Evolutionary conservation across 1,140 invertebrate genomes (phyloP), one percentile per base, ranked within the genome.

Genomic region (Eubasilissa regina): DNA sequence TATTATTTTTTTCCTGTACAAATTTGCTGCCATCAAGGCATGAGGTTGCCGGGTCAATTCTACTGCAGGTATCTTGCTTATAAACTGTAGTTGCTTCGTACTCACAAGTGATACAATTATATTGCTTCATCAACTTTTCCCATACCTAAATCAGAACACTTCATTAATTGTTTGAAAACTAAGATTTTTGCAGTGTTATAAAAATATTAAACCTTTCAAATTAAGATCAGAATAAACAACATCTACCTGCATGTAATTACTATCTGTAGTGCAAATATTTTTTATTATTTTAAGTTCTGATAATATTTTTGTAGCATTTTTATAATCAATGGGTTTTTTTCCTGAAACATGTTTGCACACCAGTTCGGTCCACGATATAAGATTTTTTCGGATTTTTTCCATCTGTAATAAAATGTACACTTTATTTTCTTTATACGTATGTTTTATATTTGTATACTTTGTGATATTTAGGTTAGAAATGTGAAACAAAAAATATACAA

Each of bases 321-420:
- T 17, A 51, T 25, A 51, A 25, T 25, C 17, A 51, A 53, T 70
- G 6, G 9, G 6, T 10, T 13, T 48, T n/a, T 19, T 48, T 19
- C 66, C 66, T 3, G 66, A 70, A 51, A 70, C 48, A 25, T 70
- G 66, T n/a, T 53, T 19, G 44, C 11, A 45, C 44, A 70, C 19
- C 7, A 25, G 44, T 19, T 51, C 48, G 13, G 15, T 48, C 66
- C 66, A 70, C 19, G 13, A 12, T 10, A 48, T 21, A 12, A 70
- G 66, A 21, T 53, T 25, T 13, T 70, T 25, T 25, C 45, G 44
- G 11, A n/a, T 51, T 12, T 21, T 9, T 10, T 70, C 35, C 10
- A 51, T 13, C 66, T 70, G 17, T 19, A 70, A 70, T 7, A 6
- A 48, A n/a, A 13, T 43, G 9, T 25, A 25, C 19, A 21, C 15